A percentile compares a stretch with the other conserved stretches of the same genome.
Conservation (phyloP, 1,140 invertebrate genomes). For the Aricia agestis region DNA sequence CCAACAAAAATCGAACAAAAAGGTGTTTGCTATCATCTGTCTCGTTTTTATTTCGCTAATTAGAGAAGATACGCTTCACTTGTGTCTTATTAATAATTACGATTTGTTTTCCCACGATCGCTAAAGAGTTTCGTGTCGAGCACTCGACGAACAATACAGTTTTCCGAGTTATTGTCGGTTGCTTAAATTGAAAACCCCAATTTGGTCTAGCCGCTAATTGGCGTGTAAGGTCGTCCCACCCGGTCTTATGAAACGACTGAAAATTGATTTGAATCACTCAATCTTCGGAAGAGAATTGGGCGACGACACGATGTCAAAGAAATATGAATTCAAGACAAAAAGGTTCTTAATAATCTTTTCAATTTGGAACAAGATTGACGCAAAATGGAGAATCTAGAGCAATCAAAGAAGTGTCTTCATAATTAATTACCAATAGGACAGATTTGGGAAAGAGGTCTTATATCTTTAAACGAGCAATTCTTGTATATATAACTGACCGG, state of each 20-base stretch:
- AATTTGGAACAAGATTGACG: no score
- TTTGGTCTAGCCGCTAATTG: constrained; percentile 10
- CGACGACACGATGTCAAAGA: not conserved
- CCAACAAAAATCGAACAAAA: not conserved
- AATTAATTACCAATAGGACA: no score
- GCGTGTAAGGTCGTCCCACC: not conserved
- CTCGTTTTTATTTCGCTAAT: not conserved
- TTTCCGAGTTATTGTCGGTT: constrained; percentile 10
- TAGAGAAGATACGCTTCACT: not conserved
- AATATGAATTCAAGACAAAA: no score
- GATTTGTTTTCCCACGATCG: not conserved
- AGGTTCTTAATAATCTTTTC: no score
- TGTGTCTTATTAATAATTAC: not conserved
- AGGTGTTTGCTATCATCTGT: not conserved
- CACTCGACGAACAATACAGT: not conserved
- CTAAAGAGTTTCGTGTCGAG: not conserved
- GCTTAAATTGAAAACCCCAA: constrained; percentile 15
- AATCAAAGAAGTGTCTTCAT: no score
- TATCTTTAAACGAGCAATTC: no score
- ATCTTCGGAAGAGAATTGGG: not conserved
- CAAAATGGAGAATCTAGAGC: no score
- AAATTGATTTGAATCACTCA: not conserved
- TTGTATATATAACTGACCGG: no score
- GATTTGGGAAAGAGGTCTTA: no score
- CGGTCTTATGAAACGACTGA: constrained; percentile 6